These are phyloP conservation scores for Meganola albula DNA, from an alignment of 2,888 invertebrate species.

Conservation along the genomic window DNA sequence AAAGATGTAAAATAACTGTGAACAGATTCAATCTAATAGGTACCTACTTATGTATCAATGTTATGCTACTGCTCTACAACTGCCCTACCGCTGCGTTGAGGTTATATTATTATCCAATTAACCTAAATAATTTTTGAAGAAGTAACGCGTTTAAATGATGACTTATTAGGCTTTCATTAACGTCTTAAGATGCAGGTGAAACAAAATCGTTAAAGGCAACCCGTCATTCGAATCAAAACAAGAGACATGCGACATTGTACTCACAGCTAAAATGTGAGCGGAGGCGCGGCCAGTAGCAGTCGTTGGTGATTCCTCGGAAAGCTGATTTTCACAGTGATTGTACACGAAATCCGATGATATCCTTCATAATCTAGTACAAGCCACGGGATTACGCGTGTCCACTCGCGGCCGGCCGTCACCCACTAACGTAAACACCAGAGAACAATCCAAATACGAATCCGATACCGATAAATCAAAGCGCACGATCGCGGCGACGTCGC, in stretches of 20 bases:
- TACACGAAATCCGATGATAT: conserved; percentile 67
- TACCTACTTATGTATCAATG: no score
- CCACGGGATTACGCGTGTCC: conserved; percentile 68
- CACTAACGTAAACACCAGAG: conserved; percentile 75
- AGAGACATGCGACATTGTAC: conserved; percentile 37
- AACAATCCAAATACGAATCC: conserved; percentile 65
- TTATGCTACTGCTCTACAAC: no score
- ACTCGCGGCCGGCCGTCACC: conserved; percentile 64
- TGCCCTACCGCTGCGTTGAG: no score
- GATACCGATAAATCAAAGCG: conserved; percentile 77
- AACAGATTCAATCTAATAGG: no score
- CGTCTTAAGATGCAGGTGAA: background rate
- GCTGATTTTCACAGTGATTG: conserved; percentile 54
- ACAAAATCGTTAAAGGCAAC: conserved; percentile 3
- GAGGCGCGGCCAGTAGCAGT: conserved; percentile 24
- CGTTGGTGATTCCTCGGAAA: conserved; percentile 43
- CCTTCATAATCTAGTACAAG: conserved; percentile 73
- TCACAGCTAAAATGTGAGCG: conserved; percentile 41
- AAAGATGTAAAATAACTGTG: no score
- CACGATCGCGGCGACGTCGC: conserved; percentile 72
- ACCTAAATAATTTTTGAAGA: no score
- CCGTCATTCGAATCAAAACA: conserved; percentile 6
- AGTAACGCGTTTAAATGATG: no score
- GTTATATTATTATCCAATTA: no score
- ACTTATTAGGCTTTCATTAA: no score